Evolutionary conservation across 2,888 invertebrate genomes (phyloP), one percentile per base, ranked within the genome.

Genomic region (Anthoptus insignis): DNA sequence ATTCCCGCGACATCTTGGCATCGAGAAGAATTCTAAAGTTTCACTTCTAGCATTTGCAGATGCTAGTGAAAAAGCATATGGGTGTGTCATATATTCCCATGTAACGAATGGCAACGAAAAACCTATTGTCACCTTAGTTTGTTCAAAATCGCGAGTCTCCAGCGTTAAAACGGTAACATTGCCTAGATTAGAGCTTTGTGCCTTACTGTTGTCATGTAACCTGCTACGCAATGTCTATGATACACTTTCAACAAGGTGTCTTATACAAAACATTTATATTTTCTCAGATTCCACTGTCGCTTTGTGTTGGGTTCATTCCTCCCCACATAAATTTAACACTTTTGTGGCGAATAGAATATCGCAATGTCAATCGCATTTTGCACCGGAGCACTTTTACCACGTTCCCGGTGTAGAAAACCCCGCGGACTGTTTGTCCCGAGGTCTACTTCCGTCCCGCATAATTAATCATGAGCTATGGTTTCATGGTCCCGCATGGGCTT

Each of bases 271-370:
- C 14, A 16, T 68, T 42, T 65, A 24, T 29, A 56, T 42, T 21
- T 68, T 65, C 52, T 68, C 68, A 2, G 65, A 65, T 29, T 68
- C 68, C 1, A 63, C 63, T 45, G 68, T 68, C 19, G 68, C 68
- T 11, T 37, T 68, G 19, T 65, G 64, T 24, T 66, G 68, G 68
- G 50, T 59, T 9, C 24, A 32, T 34, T 47, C 65, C 5, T 65
- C 65, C 6, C 65, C 65, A 32, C 65, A 65, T 22, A 54, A 65
- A 32, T 68, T 68, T 29, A 45, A 59, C 34, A 68, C 63, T 6
- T 68, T 53, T 59, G 64, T 68, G 1, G 68, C 68, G 4, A 68
- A 66, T 22, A 47, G 65, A 19, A 66, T 68, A n/a, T 53, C 65
- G 4, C 61, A 65, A 45, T 47, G 52, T 37, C 68, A 68, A 24